Base-by-base conservation (phyloP, 2,888 invertebrate genomes). In the Scaptomyza cyrtandrae region DNA sequence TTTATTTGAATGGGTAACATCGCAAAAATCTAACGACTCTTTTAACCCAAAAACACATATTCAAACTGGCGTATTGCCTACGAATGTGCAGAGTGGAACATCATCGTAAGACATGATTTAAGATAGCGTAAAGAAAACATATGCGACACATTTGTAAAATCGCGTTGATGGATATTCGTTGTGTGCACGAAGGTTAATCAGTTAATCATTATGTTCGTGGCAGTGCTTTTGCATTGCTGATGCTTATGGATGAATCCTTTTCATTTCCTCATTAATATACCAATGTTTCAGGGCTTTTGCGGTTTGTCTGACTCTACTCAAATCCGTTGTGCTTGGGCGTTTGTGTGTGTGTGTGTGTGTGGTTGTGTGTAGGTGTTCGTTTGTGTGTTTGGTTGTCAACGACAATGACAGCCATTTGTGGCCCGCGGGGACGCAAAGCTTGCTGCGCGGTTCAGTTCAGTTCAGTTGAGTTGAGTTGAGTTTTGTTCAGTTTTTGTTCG, bases 391-490 rank as follows among this genome's bases (percentile, higher is more conserved):
- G 46, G 80, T 80, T 86, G 75, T 87, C 82, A 84, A 78, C 75
- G 78, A 81, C 82, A 87, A 68, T 84, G 58, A 44, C 78, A 73
- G 78, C 48, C 58, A 58, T 78, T 63, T 75, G 61, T 59, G 59
- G 80, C 78, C 87, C 73, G 16, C 53, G 65, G 55, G 70, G 78
- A 45, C 53, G 45, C 48, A 31, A 65, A 57, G 45, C 75, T 78
- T 66, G 64, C 19, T 10, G 6, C 60, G 55, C 67, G 68, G 58
- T 72, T 80, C 69, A 63, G 67, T 71, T 80, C n/a, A 1, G 37
- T 72, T 80, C 69, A 63, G 67, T 71, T 80, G 6, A 1, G 37
- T 3, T 19, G 19, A 19, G 24, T 24, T 24, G 4, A 24, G 24
- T 24, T 24, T 24, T 5, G 24, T 14, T 39, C 9, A 7, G 39